These are phyloP conservation scores for Melieria crassipennis DNA, from an alignment of 2,888 invertebrate species.

Conservation along the genomic window DNA sequence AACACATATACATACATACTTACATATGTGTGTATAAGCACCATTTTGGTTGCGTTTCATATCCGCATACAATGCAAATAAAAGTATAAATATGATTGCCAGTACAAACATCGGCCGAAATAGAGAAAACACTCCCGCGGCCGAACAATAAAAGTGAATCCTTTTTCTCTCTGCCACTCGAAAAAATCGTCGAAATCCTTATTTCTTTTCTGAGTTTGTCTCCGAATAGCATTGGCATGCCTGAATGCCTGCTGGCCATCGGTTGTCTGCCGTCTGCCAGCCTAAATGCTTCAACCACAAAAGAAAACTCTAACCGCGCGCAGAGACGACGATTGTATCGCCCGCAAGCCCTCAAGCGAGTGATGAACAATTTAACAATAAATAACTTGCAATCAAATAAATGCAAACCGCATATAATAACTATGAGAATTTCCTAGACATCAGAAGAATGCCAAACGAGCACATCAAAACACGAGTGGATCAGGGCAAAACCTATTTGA, in stretches of 20 bases:
- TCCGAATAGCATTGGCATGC: no score
- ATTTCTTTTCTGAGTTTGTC: no score
- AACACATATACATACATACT: constrained; percentile 10
- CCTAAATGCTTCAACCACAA: no score
- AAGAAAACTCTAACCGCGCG: no score
- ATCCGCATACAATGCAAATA: no score
- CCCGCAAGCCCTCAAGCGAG: constrained; percentile 24
- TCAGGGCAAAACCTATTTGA: not conserved
- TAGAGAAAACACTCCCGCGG: not conserved
- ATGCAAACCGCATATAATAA: constrained; percentile 29
- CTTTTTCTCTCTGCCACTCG: constrained; percentile 14
- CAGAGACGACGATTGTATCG: no score
- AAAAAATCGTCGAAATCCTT: no score
- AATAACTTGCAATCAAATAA: constrained; percentile 10
- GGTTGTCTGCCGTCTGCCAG: no score
- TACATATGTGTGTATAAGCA: constrained; percentile 5
- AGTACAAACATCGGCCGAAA: no score
- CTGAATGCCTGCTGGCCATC: no score
- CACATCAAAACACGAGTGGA: constrained; percentile 1
- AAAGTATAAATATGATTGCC: no score
- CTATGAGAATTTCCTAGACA: constrained; percentile 34
- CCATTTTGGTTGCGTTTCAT: constrained; percentile 15
- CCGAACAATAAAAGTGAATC: constrained; percentile 27
- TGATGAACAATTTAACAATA: constrained; percentile 29
- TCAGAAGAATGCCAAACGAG: not conserved